These are phyloP conservation scores for Palythoa caribaeorum DNA, from an alignment of 92 coral and sea anemone genomes.

Conservation along the genomic window DNA sequence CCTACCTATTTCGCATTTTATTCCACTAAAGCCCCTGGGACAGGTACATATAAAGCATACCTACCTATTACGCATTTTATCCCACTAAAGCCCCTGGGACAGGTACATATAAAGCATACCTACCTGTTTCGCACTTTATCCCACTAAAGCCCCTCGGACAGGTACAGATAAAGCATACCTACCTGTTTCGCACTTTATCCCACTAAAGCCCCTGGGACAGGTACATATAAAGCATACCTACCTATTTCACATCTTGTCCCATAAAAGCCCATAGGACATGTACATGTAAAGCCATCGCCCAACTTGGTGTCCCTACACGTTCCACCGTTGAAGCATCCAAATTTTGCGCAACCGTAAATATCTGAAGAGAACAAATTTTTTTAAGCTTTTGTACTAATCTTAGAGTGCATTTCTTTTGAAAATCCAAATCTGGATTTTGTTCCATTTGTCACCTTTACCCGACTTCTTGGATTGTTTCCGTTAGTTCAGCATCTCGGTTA, in stretches of 20 bases:
- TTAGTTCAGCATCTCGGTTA: too few species aligned
- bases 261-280: conserved; percentile 7
- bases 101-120: background rate
- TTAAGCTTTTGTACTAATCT: background rate
- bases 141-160: background rate
- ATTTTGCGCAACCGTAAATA: conserved; percentile 24
- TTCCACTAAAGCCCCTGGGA: background rate
- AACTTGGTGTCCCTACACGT: background rate
- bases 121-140: background rate
- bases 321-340: conserved; percentile 21
- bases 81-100: background rate
- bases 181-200: background rate
- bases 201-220: background rate
- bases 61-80: background rate
- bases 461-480: too few species aligned
- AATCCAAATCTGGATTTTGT: too few species aligned
- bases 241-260: conserved; percentile 33
- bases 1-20: background rate
- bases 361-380: background rate
- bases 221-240: background rate
- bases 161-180: background rate
- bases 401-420: too few species aligned
- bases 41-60: background rate
- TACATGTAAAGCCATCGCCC: conserved; percentile 15
- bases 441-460: too few species aligned